These are phyloP conservation scores for Crotalus viridis DNA, from an alignment of 2,113 vertebrate genomes.

Conservation along the genomic window DNA sequence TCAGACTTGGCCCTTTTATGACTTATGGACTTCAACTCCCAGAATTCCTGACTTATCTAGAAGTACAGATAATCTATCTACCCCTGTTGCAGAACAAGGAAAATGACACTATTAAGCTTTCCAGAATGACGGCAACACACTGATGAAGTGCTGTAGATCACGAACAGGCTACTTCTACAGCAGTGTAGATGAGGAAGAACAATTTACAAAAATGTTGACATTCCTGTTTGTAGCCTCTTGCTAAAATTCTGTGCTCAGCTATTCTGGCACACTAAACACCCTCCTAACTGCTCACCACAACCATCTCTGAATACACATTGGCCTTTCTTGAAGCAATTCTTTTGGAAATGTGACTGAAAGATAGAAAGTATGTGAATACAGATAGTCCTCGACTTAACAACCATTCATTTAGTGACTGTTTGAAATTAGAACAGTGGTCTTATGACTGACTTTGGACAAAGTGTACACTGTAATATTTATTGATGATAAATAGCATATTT, in stretches of 20 bases:
- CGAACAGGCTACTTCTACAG: neutral
- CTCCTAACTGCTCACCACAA: neutral
- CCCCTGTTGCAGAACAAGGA: slow-evolving; percentile 16
- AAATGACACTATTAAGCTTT: slow-evolving; percentile 12
- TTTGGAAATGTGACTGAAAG: neutral
- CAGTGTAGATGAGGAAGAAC: neutral
- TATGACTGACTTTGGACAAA: neutral
- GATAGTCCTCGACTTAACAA: neutral
- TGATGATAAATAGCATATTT: neutral
- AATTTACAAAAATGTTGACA: neutral
- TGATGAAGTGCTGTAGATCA: slow-evolving; percentile 32
- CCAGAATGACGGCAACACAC: neutral
- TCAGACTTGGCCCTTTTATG: too few relatives aligned
- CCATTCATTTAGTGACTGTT: neutral
- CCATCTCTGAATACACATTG: neutral
- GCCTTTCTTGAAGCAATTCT: neutral
- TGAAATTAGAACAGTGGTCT: neutral
- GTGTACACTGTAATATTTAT: neutral
- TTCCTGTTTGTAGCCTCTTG: slow-evolving; percentile 1
- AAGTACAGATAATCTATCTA: too few relatives aligned
- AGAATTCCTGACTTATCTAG: too few relatives aligned
- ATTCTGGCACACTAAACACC: neutral
- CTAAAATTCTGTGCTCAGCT: neutral
- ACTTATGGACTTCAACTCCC: too few relatives aligned
- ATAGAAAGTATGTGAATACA: neutral